phyloP scores from a whole-genome alignment of 2,888 invertebrate genomes.

The Eupithecia dodoneata region DNA sequence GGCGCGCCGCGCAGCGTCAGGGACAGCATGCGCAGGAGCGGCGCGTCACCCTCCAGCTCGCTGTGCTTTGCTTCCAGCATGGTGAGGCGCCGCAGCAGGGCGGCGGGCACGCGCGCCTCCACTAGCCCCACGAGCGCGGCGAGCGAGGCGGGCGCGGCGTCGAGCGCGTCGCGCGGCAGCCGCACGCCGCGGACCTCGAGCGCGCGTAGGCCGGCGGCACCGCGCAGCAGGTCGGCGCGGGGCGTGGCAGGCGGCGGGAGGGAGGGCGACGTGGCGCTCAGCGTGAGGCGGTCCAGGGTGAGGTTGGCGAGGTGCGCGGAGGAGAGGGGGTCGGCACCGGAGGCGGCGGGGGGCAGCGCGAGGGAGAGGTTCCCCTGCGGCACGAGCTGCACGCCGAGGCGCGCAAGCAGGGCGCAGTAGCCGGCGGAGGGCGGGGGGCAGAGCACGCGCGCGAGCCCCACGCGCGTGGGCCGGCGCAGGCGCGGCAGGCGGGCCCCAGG shows the following conservation, averaged over 20 bases:
- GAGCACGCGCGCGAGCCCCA: constrained; percentile 3
- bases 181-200: constrained; percentile 30
- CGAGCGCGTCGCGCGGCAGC: constrained; percentile 18
- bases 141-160: constrained; percentile 22
- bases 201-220: constrained; percentile 18
- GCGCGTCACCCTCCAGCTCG: constrained; percentile 31
- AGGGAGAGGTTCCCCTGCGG: not conserved
- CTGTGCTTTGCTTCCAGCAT: constrained; percentile 37
- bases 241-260: constrained; percentile 23
- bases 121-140: constrained; percentile 39
- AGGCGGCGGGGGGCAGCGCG: constrained; percentile 23
- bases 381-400: constrained; percentile 31
- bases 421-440: constrained; percentile 28
- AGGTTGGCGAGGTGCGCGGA: constrained; percentile 31
- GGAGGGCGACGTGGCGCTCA: constrained; percentile 34
- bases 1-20: constrained; percentile 39
- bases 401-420: constrained; percentile 25
- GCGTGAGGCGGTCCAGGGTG: constrained; percentile 30
- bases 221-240: constrained; percentile 23
- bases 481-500: not conserved
- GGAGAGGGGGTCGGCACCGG: not conserved
- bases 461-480: constrained; percentile 5
- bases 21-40: constrained; percentile 31
- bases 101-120: constrained; percentile 22
- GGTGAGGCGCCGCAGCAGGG: constrained; percentile 23